Conservation (phyloP, 2,888 invertebrate genomes). For the Pocota personata region DNA sequence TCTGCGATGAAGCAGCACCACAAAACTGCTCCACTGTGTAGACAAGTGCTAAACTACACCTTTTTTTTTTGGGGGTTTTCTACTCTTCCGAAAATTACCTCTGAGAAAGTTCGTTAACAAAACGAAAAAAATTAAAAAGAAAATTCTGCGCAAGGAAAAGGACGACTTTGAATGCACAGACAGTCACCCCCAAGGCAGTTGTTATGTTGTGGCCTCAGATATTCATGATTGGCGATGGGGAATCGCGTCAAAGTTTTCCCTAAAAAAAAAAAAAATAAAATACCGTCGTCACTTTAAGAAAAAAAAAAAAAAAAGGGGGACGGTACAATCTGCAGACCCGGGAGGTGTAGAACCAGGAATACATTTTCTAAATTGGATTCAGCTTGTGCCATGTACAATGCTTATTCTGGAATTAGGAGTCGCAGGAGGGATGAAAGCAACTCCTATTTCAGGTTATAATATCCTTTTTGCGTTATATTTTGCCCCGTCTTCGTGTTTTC, state of each 20-base stretch:
- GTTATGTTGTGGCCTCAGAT: constrained; percentile 71
- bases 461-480: constrained; percentile 24
- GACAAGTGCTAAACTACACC: constrained; percentile 70
- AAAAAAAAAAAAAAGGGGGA: too few relatives aligned
- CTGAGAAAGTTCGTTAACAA: constrained; percentile 56
- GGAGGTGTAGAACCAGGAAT: constrained; percentile 34
- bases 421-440: constrained; percentile 37
- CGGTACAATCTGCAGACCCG: background rate
- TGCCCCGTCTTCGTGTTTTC: constrained; percentile 33
- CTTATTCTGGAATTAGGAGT: constrained; percentile 70
- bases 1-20: constrained; percentile 6
- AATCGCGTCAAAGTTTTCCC: constrained; percentile 59
- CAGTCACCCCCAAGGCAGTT: constrained; percentile 68
- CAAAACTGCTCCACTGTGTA: constrained; percentile 40
- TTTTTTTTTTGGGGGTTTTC: constrained; percentile 39
- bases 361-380: constrained; percentile 74
- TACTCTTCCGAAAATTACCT: constrained; percentile 54
- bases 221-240: constrained; percentile 73
- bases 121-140: background rate
- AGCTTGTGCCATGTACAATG: constrained; percentile 62
- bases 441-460: constrained; percentile 60
- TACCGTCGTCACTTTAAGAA: constrained; percentile 29
- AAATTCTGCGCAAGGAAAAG: background rate
- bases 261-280: background rate
- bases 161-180: constrained; percentile 40